These are phyloP conservation scores for Meloidogyne floridensis DNA, from an alignment of 1,140 invertebrate species.

Conservation along the genomic window DNA sequence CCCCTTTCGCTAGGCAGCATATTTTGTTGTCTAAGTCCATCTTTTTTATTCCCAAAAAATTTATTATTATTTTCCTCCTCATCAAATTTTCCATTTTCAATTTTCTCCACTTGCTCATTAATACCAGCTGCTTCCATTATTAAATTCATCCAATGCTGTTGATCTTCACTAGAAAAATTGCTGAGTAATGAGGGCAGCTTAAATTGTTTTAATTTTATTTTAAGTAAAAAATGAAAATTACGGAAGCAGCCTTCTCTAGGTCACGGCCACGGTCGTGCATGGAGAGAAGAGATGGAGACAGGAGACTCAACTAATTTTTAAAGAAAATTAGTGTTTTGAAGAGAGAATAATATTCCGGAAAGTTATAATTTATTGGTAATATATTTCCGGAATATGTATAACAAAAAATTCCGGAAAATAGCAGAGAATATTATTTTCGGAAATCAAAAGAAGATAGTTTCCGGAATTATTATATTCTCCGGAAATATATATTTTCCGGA, in stretches of 20 bases:
- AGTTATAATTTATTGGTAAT: no score
- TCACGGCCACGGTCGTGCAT: conserved; percentile 59
- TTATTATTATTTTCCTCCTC: conserved; percentile 9
- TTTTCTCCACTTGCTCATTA: conserved; percentile 26
- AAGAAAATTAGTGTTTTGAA: no score
- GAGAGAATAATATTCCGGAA: no score
- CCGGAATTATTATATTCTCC: no score
- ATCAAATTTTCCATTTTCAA: not conserved
- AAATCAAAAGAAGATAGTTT: no score
- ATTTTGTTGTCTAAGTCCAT: not conserved
- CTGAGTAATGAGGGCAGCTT: conserved; percentile 42
- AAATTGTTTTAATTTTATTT: no score
- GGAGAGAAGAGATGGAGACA: conserved; percentile 60
- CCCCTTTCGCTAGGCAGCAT: not conserved
- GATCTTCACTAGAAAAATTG: conserved; percentile 36
- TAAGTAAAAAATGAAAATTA: no score
- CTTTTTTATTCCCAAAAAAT: not conserved
- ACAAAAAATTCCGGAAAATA: no score
- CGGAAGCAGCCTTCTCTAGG: conserved; percentile 48
- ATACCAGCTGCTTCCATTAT: conserved; percentile 43
- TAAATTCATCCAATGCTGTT: conserved; percentile 55
- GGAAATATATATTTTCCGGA: no score
- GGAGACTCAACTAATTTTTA: conserved; percentile 46
- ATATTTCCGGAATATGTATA: no score
- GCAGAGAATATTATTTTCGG: no score